phyloP scores from a whole-genome alignment of 2,888 invertebrate genomes.

The Dorcus hopei region DNA sequence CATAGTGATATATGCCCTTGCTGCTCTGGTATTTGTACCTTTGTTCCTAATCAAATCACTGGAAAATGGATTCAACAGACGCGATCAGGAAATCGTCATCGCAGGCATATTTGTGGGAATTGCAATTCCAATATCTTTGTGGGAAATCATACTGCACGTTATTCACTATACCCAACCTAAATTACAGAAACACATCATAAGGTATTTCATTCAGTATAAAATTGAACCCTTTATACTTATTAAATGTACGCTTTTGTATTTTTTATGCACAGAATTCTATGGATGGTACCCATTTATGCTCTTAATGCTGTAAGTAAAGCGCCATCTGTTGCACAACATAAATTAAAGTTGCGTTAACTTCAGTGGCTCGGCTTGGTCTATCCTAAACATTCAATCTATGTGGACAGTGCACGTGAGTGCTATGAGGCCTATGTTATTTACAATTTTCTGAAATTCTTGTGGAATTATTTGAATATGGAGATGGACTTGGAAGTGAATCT shows the following conservation, averaged over 20 bases:
- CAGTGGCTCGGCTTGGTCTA: slow-evolving; percentile 87
- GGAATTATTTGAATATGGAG: slow-evolving; percentile 85
- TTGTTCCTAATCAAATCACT: slow-evolving; percentile 77
- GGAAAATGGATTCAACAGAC: slow-evolving; percentile 72
- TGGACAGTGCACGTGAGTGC: slow-evolving; percentile 90
- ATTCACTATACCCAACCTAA: slow-evolving; percentile 90
- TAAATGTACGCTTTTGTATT: not conserved
- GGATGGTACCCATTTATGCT: slow-evolving; percentile 98
- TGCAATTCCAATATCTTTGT: slow-evolving; percentile 88
- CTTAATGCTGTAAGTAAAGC: slow-evolving; percentile 77
- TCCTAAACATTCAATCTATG: slow-evolving; percentile 84
- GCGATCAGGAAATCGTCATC: slow-evolving; percentile 77
- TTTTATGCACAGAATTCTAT: slow-evolving; percentile 70
- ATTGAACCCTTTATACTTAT: slow-evolving; percentile 4
- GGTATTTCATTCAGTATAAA: slow-evolving; percentile 51
- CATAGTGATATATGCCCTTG: slow-evolving; percentile 73
- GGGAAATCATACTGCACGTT: slow-evolving; percentile 93
- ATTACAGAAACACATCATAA: slow-evolving; percentile 90
- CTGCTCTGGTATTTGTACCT: slow-evolving; percentile 82
- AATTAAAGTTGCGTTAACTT: slow-evolving; percentile 24
- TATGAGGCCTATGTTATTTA: slow-evolving; percentile 98
- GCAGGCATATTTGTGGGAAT: slow-evolving; percentile 90
- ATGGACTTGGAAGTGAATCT: slow-evolving; percentile 80
- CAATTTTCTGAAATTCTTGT: slow-evolving; percentile 92
- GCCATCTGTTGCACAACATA: not conserved